Conservation (phyloP, 2,113 vertebrate species). For the Lepus timidus region DNA sequence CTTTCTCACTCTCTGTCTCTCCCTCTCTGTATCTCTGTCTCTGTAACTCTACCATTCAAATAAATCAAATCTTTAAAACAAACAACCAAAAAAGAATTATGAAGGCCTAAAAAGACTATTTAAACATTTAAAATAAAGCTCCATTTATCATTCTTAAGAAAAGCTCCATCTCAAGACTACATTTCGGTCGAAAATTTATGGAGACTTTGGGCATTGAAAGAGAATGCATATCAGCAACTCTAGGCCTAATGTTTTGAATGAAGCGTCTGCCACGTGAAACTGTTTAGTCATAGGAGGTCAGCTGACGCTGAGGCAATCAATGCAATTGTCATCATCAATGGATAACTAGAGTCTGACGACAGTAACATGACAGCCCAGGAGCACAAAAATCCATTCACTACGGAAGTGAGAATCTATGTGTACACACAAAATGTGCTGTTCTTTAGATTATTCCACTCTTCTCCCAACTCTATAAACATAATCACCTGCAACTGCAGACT, state of each 20-base stretch:
- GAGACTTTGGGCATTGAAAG: slow-evolving; percentile 35
- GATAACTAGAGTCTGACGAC: slow-evolving; percentile 34
- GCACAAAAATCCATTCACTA: slow-evolving; percentile 65
- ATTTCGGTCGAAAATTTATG: slow-evolving; percentile 36
- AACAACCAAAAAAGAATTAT: slow-evolving; percentile 4
- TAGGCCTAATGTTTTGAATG: slow-evolving; percentile 50
- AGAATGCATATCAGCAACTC: slow-evolving; percentile 49
- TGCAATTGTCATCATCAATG: slow-evolving; percentile 67
- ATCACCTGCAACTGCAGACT: slow-evolving; percentile 51
- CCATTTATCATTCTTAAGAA: slow-evolving; percentile 37
- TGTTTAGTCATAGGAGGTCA: slow-evolving; percentile 63
- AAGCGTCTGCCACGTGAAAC: slow-evolving; percentile 33
- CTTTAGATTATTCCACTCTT: slow-evolving; percentile 54
- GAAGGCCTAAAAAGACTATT: slow-evolving; percentile 32
- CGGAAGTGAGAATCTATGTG: background rate
- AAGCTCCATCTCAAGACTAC: slow-evolving; percentile 1
- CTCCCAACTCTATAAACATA: slow-evolving; percentile 44
- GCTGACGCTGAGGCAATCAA: slow-evolving; percentile 67
- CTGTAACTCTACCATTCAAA: too few species aligned
- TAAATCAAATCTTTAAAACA: too few species aligned
- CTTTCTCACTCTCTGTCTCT: too few species aligned
- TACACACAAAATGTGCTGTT: background rate
- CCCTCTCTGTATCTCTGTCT: too few species aligned
- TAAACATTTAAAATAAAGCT: slow-evolving; percentile 42
- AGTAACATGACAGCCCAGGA: slow-evolving; percentile 19